Evolutionary conservation across 2,113 vertebrate genomes (phyloP).

Genomic region (Cyprinodon variegatus): DNA sequence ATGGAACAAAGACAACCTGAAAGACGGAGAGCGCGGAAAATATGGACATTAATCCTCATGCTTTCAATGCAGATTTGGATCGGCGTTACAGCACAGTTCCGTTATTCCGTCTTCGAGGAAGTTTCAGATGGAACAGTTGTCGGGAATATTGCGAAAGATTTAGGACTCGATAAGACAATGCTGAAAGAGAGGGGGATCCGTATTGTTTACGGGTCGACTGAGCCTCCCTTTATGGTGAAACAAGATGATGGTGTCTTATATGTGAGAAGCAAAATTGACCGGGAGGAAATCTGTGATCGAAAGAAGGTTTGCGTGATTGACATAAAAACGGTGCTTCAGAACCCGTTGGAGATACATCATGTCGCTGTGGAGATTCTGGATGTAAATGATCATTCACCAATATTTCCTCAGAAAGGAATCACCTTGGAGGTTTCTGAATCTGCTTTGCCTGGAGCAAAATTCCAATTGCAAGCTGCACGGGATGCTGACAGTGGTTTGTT

Average conservation of each 20-base stretch:
- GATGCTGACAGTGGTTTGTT: constrained; percentile 27
- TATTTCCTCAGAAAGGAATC: constrained; percentile 55
- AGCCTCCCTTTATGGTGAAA: constrained; percentile 62
- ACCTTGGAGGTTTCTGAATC: constrained; percentile 70
- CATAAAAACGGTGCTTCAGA: constrained; percentile 71
- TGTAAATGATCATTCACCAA: constrained; percentile 73
- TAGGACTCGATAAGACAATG: constrained; percentile 59
- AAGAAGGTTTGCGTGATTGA: constrained; percentile 62
- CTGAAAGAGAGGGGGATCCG: constrained; percentile 61
- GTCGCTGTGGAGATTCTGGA: constrained; percentile 69
- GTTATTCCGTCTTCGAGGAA: constrained; percentile 69
- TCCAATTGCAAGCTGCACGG: constrained; percentile 56
- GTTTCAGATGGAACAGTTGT: constrained; percentile 55
- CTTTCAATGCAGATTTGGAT: constrained; percentile 29
- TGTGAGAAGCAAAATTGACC: constrained; percentile 62
- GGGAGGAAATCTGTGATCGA: constrained; percentile 66
- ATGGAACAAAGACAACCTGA: constrained; percentile 58
- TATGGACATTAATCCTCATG: constrained; percentile 22
- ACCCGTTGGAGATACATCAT: constrained; percentile 74
- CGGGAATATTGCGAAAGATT: constrained; percentile 73
- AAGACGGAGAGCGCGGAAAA: constrained; percentile 16
- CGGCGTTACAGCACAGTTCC: constrained; percentile 60
- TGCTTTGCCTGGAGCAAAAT: constrained; percentile 52
- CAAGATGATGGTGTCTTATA: constrained; percentile 58
- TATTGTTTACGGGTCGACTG: constrained; percentile 61